Evolutionary conservation across 1,140 invertebrate genomes (phyloP), one percentile per base, ranked within the genome.

Genomic region (Aporrectodea caliginosa): DNA sequence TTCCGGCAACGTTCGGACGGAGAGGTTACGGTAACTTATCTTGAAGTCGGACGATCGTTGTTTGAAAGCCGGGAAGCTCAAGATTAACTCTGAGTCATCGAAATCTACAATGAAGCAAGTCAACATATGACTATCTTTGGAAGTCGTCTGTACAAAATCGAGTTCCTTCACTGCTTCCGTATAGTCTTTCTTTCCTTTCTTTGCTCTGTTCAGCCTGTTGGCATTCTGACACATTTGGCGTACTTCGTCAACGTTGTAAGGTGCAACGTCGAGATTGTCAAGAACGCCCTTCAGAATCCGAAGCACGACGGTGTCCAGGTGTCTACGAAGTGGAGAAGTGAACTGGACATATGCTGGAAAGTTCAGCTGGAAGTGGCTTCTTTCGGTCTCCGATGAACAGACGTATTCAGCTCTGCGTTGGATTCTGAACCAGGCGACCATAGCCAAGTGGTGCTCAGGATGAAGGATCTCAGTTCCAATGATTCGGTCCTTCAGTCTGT

Each of bases 241-340:
- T n/a, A 85, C 79, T 27, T 84, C 84, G 27, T 78, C 58, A 16
- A 71, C 6, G 6, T 33, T 79, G 71, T 85, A 84, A 68, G 73
- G 77, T 33, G 77, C 31, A 58, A 22, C 43, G 27, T 32, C 29
- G 6, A 22, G 29, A n/a, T 81, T 80, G 73, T 82, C 69, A 2
- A 85, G 70, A 16, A 35, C 77, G 1, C 83, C 81, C 77, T 82
- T 79, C 0, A 84, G 35, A 32, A 85, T 79, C 12, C 86, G 70
- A 79, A 85, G 85, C n/a, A 87, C 84, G 58, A 88, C 77, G 22
- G 89, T 78, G 81, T 88, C 87, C 29, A 84, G 78, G 83, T 88
- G 89, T 79, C 88, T 82, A 71, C 88, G 82, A 75, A 89, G 88
- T n/a, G 88, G 88, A 2, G 87, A 88, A 2, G 88, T 89, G 81